These are phyloP conservation scores for Acanthacorydalis orientalis DNA, from an alignment of 2,888 invertebrate genomes.

Conservation along the genomic window DNA sequence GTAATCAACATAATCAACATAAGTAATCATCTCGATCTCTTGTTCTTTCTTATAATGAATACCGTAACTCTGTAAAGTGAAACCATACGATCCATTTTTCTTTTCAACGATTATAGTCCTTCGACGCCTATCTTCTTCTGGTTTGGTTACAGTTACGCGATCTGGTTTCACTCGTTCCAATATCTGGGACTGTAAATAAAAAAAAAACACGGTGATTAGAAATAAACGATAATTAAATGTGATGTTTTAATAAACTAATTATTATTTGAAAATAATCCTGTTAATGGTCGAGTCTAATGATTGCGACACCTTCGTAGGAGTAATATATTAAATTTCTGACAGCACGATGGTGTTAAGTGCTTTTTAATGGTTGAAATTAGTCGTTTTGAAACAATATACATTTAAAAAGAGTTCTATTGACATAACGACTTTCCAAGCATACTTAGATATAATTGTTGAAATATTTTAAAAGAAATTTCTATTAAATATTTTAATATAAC, in stretches of 20 bases:
- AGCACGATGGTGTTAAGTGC: too few species aligned
- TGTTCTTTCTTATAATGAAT: constrained; percentile 89
- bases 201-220: not conserved
- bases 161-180: constrained; percentile 58
- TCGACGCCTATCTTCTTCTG: constrained; percentile 72
- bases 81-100: constrained; percentile 81
- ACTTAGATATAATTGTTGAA: too few species aligned
- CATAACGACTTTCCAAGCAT: too few species aligned
- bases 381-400: too few species aligned
- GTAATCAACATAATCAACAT: constrained; percentile 89
- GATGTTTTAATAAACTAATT: too few species aligned
- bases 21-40: constrained; percentile 91
- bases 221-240: not conserved
- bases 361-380: too few species aligned
- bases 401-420: too few species aligned
- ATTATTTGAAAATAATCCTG: not conserved
- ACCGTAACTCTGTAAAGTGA: constrained; percentile 93
- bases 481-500: too few species aligned
- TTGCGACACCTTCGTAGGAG: too few species aligned
- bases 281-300: not conserved
- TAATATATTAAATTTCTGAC: too few species aligned
- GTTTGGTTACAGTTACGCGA: constrained; percentile 48
- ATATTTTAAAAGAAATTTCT: too few species aligned
- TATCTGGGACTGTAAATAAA: constrained; percentile 37
- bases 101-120: constrained; percentile 87